Evolutionary conservation across 2,888 invertebrate species (phyloP).

Genomic region (Drosophila setosimentum): DNA sequence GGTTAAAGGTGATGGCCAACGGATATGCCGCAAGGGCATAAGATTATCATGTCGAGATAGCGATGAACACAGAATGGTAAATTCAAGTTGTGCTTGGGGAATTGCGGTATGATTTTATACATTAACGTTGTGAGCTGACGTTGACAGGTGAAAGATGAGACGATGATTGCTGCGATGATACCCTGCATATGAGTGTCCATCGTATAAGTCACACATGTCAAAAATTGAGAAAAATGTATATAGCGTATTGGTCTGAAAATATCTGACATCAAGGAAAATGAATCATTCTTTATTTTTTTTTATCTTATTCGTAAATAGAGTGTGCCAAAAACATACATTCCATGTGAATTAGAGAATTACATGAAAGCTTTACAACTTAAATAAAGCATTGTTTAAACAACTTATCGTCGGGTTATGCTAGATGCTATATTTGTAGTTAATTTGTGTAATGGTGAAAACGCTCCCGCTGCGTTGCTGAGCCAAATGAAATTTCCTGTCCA

Average conservation of each 20-base stretch:
- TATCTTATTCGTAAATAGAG: background rate
- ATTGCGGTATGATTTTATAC: conserved; percentile 1
- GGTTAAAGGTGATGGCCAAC: conserved; percentile 46
- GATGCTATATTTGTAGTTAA: background rate
- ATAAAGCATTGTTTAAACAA: background rate
- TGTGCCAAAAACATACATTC: background rate
- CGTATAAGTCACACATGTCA: background rate
- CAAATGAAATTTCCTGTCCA: background rate
- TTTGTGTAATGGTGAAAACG: background rate
- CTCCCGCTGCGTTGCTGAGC: background rate
- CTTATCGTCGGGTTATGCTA: background rate
- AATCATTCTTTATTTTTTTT: background rate
- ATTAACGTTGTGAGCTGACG: conserved; percentile 18
- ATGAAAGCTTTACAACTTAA: background rate
- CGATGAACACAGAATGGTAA: conserved; percentile 24
- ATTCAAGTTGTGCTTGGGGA: background rate
- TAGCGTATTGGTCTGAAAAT: background rate
- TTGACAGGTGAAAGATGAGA: conserved; percentile 21
- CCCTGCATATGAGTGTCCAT: conserved; percentile 4
- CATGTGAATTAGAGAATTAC: background rate
- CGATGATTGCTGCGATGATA: conserved; percentile 17
- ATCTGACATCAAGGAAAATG: background rate
- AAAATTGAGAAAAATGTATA: background rate
- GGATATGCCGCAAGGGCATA: conserved; percentile 61
- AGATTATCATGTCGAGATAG: conserved; percentile 61